Base-by-base conservation (phyloP, 2,113 vertebrate genomes). In the Syngnathus scovelli region DNA sequence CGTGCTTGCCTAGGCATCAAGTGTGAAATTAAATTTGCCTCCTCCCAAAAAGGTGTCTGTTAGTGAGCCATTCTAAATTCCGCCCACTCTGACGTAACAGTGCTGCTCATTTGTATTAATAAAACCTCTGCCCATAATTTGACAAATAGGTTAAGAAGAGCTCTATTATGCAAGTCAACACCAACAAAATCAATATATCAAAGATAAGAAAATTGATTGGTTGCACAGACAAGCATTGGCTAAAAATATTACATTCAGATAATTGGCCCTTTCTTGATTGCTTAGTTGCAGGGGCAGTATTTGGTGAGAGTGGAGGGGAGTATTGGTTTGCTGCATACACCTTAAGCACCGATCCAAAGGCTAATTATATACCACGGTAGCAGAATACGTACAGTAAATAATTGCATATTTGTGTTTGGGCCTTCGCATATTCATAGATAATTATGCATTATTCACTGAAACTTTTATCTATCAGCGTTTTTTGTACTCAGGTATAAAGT, bases 41-140 rank as follows among this genome's bases (percentile, higher is more conserved):
- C 27, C 27, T 36, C 55, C 15, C 27, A 13, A 56, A 56, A 56
- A 56, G 27, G 49, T n/a, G 49, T 51, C 19, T 3, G 6, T 58
- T 13, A 36, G 27, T 36, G 55, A 58, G 54, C 54, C 59, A 19
- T 76, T 70, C 71, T 19, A 67, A 80, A 78, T 82, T 74, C 71
- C 76, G 39, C 78, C 81, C 81, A 80, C 82, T 78, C 11, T 21
- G 52, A 55, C 52, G 27, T 55, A 55, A 48, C 52, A 23, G 52
- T 43, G 38, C 38, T 1, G 21, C 61, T 46, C 27, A 46, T 44
- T n/a, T n/a, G 21, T n/a, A 52, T 12, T 21, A 5, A 63, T 33
- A 63, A 15, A 18, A 27, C 41, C 6, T 39, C 4, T 6, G 16
- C n/a, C 19, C n/a, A 52, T 21, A 19, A n/a, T 12, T 51, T 21